Evolutionary conservation across 2,797 vertebrate species (phyloP), one percentile per base, ranked within the genome.

Genomic region (Dermochelys coriacea): DNA sequence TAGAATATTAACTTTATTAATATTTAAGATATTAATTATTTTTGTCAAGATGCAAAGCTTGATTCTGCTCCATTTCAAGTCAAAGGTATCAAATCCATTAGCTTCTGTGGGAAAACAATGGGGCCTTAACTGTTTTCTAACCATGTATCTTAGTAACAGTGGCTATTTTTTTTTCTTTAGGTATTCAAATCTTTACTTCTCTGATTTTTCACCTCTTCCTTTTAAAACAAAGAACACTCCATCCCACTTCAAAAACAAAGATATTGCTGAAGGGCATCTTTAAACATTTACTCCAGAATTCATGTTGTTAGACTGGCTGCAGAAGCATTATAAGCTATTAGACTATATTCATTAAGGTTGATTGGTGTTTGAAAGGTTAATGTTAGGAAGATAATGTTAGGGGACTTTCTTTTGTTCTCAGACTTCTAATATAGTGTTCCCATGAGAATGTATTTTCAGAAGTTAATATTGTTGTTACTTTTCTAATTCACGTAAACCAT

Each of bases 401-500:
- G 87, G 82, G 93, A 77, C 41, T 93, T 85, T 0, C 2, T 81
- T 93, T 50, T 92, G 0, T 91, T 94, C 90, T 85, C 52, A 55
- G 84, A 85, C 31, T 68, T 6, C 82, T 82, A n/a, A 77, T 37
- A 25, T 82, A 80, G 84, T 45, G 92, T 47, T 77, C 92, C 34
- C 18, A 5, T 15, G 52, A 84, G 52, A 77, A 19, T 57, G 3
- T 25, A 34, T 64, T 50, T 57, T 19, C 71, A 82, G 45, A 89
- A 89, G 29, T 82, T 51, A 37, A 77, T 49, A 80, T 50, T 80
- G 55, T 71, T 59, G 75, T 68, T 93, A 29, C 21, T 92, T 82
- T 88, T 59, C 51, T 21, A 88, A 91, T 95, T 82, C 86, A 51
- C 21, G 80, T 80, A 86, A 86, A 31, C 41, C 82, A 87, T 61